Percentiles rank a stretch among this genome's conserved stretches.
Conservation (phyloP, 2,888 invertebrate genomes). For the Cryptocephalus primarius region DNA sequence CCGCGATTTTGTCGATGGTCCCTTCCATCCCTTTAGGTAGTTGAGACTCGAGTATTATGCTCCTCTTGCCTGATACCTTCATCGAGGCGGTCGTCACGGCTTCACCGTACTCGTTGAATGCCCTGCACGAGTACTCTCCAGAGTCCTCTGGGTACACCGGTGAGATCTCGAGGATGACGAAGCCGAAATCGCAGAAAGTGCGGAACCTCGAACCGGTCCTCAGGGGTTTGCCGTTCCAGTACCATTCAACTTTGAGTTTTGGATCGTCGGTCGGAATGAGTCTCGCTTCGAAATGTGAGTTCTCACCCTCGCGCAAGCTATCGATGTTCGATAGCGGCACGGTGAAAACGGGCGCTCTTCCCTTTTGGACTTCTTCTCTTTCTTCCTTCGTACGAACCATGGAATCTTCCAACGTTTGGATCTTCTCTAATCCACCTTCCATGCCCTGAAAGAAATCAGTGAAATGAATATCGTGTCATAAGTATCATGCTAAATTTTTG, state of each 20-base stretch:
- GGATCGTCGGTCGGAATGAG: constrained; percentile 85
- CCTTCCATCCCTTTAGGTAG: constrained; percentile 88
- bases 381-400: constrained; percentile 68
- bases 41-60: constrained; percentile 85
- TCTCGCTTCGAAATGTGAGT: constrained; percentile 82
- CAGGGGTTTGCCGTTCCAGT: constrained; percentile 83
- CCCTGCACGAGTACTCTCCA: constrained; percentile 83
- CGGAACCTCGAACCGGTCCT: constrained; percentile 87
- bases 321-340: constrained; percentile 81
- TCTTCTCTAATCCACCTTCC: constrained; percentile 90
- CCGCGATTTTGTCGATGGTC: constrained; percentile 87
- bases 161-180: constrained; percentile 92
- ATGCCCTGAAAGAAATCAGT: constrained; percentile 52
- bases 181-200: constrained; percentile 96
- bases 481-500: no score
- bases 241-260: constrained; percentile 86
- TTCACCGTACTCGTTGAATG: constrained; percentile 80
- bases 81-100: constrained; percentile 82
- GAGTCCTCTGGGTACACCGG: constrained; percentile 96
- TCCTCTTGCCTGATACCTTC: constrained; percentile 85
- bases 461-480: neutral
- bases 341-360: constrained; percentile 84
- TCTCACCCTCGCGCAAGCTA: constrained; percentile 81
- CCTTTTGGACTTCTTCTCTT: constrained; percentile 59
- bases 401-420: constrained; percentile 85